phyloP scores from a whole-genome alignment of 2,797 vertebrate species.

The Coreius guichenoti region DNA sequence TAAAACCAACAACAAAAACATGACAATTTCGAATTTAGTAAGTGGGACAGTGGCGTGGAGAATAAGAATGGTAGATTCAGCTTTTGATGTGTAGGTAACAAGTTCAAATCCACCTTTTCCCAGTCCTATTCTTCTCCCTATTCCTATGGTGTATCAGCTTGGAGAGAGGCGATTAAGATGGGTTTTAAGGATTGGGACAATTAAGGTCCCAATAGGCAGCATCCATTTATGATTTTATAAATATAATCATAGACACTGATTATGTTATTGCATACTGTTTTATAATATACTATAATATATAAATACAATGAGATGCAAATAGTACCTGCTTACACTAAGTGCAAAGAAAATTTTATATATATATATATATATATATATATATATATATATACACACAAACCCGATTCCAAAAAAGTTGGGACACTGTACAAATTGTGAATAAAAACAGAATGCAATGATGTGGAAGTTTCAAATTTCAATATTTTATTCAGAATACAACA shows the following conservation, averaged over 20 bases:
- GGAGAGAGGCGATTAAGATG: neutral
- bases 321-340: too few species aligned
- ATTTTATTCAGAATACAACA: too few species aligned
- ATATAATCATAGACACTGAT: neutral
- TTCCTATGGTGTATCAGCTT: neutral
- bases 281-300: too few species aligned
- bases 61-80: neutral
- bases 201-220: neutral
- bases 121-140: neutral
- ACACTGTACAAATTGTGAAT: too few species aligned
- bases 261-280: neutral
- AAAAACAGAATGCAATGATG: too few species aligned
- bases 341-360: too few species aligned
- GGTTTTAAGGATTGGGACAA: neutral
- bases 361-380: too few species aligned
- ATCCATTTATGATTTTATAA: neutral
- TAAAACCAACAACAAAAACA: neutral
- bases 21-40: neutral
- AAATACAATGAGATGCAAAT: too few species aligned
- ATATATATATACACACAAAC: too few species aligned
- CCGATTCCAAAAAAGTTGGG: too few species aligned
- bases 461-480: too few species aligned
- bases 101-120: neutral
- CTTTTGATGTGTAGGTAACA: neutral
- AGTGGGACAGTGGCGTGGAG: neutral